phyloP scores from a whole-genome alignment of 2,888 invertebrate species.

The Peribatodes rhomboidaria region DNA sequence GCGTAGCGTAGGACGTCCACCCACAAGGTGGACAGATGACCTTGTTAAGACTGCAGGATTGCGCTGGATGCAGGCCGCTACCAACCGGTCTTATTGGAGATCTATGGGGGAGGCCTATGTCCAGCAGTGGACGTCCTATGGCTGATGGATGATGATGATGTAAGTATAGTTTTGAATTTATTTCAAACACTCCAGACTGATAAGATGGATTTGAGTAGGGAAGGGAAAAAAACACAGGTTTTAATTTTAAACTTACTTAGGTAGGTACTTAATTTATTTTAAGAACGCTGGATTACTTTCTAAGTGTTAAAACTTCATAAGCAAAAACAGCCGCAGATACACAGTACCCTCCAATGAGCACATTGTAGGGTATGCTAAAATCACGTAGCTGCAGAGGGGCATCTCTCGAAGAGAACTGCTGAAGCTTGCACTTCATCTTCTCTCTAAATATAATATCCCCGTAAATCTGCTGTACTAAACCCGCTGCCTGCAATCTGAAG shows the following conservation, averaged over 20 bases:
- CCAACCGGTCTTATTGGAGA: too few species aligned
- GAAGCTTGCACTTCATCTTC: constrained; percentile 47
- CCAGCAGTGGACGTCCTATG: too few species aligned
- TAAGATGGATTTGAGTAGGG: too few species aligned
- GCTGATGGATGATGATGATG: too few species aligned
- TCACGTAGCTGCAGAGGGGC: constrained; percentile 41
- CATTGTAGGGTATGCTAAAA: constrained; percentile 43
- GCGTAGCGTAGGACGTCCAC: too few species aligned
- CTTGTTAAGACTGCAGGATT: too few species aligned
- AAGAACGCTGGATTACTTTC: neutral
- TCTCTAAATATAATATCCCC: constrained; percentile 39
- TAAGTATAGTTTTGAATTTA: too few species aligned
- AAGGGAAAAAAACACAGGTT: too few species aligned
- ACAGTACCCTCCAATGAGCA: constrained; percentile 53
- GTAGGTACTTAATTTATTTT: neutral
- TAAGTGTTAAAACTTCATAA: constrained; percentile 22
- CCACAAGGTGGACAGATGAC: too few species aligned
- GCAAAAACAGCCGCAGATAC: constrained; percentile 50
- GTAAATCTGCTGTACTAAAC: constrained; percentile 46
- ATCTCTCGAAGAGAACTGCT: neutral
- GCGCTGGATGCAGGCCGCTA: too few species aligned
- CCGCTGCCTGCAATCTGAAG: constrained; percentile 36
- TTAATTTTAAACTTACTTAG: neutral
- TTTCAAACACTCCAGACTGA: too few species aligned
- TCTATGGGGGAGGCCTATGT: too few species aligned